These are phyloP conservation scores for Coregonus suidteri DNA, from an alignment of 2,797 vertebrate genomes.

Conservation along the genomic window DNA sequence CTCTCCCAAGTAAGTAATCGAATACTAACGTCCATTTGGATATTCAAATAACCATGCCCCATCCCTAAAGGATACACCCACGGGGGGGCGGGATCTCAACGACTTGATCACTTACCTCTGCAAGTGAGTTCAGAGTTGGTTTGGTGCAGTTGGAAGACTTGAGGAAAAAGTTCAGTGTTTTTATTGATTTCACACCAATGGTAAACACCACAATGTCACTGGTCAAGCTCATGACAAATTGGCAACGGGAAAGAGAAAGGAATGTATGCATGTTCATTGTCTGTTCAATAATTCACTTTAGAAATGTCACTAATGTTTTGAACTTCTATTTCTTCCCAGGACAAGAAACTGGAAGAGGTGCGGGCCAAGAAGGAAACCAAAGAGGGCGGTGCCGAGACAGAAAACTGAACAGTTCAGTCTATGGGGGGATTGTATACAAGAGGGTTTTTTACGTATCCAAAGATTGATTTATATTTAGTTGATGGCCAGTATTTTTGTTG, in stretches of 20 bases:
- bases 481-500: conserved; percentile 67
- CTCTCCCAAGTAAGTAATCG: no score
- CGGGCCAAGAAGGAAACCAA: conserved; percentile 95
- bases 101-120: no score
- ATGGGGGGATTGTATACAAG: conserved; percentile 43
- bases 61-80: no score
- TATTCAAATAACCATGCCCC: no score
- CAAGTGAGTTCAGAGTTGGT: no score
- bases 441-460: conserved; percentile 75
- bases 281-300: background rate
- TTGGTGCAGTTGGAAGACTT: no score
- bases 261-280: background rate
- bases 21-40: no score
- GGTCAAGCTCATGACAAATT: background rate
- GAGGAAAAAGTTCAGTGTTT: no score
- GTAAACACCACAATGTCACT: background rate
- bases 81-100: no score
- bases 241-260: background rate
- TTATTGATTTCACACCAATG: background rate
- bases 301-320: background rate
- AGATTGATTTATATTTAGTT: conserved; percentile 76
- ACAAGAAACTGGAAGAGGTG: conserved; percentile 92
- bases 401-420: conserved; percentile 63
- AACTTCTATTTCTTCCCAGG: conserved; percentile 61
- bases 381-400: conserved; percentile 69